Evolutionary conservation across 2,888 invertebrate species (phyloP), one percentile per base, ranked within the genome.

Genomic region (Pilophorus perplexus): DNA sequence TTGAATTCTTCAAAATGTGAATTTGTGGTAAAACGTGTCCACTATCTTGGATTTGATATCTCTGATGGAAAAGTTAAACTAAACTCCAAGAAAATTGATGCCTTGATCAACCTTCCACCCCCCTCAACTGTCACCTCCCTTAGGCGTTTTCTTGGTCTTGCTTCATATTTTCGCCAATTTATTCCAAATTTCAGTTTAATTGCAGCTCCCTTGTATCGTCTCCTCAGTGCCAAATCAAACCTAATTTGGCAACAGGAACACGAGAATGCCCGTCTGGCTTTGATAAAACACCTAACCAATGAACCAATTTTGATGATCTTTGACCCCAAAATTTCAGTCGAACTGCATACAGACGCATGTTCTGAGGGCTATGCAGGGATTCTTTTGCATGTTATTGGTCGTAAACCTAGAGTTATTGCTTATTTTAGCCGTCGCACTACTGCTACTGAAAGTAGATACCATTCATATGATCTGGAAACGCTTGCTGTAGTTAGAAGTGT

Each of bases 1-100:
- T n/a, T n/a, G n/a, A n/a, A 64, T 0, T 2, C 68, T 1, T 57
- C 68, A 2, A 70, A 71, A 52, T 60, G 66, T 59, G 38, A 5
- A 20, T 66, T 68, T 27, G 20, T 67, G 10, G 27, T 23, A 10
- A 1, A 20, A 1, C 23, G 50, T 14, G 16, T 68, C 8, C 37
- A 44, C 12, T 65, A 67, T 44, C n/a, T 67, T n/a, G 67, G 67
- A 1, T 64, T 28, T 67, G 14, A 42, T 12, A 20, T 64, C 8
- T 20, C 22, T 2, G 44, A 48, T 10, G 23, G 40, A 2, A 37
- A 50, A 2, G n/a, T n/a, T n/a, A n/a, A n/a, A n/a, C n/a, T n/a
- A n/a, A n/a, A n/a, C n/a, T n/a, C n/a, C n/a, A n/a, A n/a, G n/a
- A n/a, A n/a, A n/a, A n/a, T n/a, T n/a, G n/a, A n/a, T n/a, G n/a